phyloP scores from a whole-genome alignment of 2,888 invertebrate species.

The Parnassius apollo region DNA sequence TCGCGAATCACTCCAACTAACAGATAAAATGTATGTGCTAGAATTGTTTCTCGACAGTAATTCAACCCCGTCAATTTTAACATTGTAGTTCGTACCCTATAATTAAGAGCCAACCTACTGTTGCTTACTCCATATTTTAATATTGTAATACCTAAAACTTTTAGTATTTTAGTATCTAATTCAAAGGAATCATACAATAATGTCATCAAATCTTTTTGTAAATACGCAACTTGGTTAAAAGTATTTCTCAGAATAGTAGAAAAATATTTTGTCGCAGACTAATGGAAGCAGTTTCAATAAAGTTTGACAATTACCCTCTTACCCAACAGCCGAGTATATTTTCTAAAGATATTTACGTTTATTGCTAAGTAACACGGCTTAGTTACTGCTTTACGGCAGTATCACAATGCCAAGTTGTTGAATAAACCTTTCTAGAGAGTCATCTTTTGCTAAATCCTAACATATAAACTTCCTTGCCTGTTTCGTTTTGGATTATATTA shows the following conservation, averaged over 20 bases:
- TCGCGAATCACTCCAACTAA: too few relatives aligned
- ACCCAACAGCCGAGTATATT: slow-evolving; percentile 29
- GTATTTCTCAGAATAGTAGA: slow-evolving; percentile 1
- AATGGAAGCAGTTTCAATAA: slow-evolving; percentile 32
- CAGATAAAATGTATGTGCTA: too few relatives aligned
- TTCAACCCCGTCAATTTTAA: too few relatives aligned
- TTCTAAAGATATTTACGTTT: slow-evolving; percentile 33
- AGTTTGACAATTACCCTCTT: slow-evolving; percentile 34
- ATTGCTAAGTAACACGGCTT: slow-evolving; percentile 29
- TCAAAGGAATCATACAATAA: too few relatives aligned
- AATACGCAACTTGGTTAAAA: slow-evolving; percentile 17
- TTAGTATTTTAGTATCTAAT: too few relatives aligned
- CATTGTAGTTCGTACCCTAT: too few relatives aligned
- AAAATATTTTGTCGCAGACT: slow-evolving; percentile 28
- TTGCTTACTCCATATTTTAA: too few relatives aligned
- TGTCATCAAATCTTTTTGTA: not conserved
- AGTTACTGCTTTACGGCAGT: slow-evolving; percentile 25
- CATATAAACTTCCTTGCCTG: too few relatives aligned
- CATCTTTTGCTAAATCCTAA: slow-evolving; percentile 6
- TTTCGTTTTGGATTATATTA: too few relatives aligned
- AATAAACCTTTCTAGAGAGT: slow-evolving; percentile 20
- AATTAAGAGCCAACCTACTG: too few relatives aligned
- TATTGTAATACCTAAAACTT: too few relatives aligned
- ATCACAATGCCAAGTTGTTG: slow-evolving; percentile 24
- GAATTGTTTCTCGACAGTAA: too few relatives aligned